These are phyloP conservation scores for Poecilia gillii DNA, from an alignment of 2,797 vertebrate species.

Conservation along the genomic window DNA sequence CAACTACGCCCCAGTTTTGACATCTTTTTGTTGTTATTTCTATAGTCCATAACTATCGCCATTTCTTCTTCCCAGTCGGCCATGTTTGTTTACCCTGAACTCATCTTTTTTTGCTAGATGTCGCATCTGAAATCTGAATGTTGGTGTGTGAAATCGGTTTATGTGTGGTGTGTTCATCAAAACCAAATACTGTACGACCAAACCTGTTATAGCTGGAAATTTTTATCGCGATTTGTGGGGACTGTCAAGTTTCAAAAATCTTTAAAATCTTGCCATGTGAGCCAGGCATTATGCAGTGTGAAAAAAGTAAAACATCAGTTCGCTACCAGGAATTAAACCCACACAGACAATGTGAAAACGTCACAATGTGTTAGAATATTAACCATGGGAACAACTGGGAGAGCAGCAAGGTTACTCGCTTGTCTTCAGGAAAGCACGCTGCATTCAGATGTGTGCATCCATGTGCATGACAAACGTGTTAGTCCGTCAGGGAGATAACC, in stretches of 20 bases:
- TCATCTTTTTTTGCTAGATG: not conserved
- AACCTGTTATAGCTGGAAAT: too few species aligned
- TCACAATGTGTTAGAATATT: not conserved
- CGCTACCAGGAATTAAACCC: not conserved
- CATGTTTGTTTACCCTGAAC: not conserved
- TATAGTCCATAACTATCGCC: not conserved
- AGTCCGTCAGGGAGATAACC: slow-evolving; percentile 58
- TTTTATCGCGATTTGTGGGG: too few species aligned
- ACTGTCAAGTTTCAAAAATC: too few species aligned
- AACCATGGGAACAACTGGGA: not conserved
- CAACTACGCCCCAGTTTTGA: too few species aligned
- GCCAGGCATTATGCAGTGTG: not conserved
- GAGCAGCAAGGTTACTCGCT: slow-evolving; percentile 9
- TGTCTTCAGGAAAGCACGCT: slow-evolving; percentile 14
- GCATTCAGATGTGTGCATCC: slow-evolving; percentile 9
- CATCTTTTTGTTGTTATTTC: too few species aligned
- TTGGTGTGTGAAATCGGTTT: not conserved
- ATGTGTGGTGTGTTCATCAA: not conserved
- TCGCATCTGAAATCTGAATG: not conserved
- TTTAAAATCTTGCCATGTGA: not conserved
- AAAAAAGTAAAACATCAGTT: not conserved
- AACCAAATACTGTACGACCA: not conserved
- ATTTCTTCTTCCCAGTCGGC: not conserved
- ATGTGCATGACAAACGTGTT: slow-evolving; percentile 26
- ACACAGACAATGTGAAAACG: not conserved